Evolutionary conservation across 2,888 invertebrate species (phyloP), one percentile per base, ranked within the genome.

Genomic region (Leucophora obtusa): DNA sequence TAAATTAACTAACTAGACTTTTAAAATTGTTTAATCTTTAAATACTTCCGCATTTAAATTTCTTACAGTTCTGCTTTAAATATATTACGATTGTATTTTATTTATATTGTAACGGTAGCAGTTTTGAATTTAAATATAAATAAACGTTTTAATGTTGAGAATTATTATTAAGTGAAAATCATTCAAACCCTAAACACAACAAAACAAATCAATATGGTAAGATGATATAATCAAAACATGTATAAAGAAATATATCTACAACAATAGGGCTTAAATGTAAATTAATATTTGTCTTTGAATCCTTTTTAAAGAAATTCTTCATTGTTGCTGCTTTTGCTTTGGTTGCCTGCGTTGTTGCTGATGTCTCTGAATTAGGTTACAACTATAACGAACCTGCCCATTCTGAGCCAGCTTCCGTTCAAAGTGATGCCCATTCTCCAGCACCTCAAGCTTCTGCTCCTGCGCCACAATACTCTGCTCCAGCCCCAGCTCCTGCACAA

Each of bases 321-420:
- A 58, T 68, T 69, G 43, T 79, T 63, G 63, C 69, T n/a, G n/a
- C n/a, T 56, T 9, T 81, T 51, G 62, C 69, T 24, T 63, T 82
- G 35, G 43, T 71, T 53, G 76, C 71, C 8, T 50, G 73, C 53
- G 83, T 65, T 56, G 68, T 47, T 18, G 83, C 77, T 63, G 77
- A 79, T 65, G 83, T 79, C 4, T 77, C 82, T 9, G 72, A 82
- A 60, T 59, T 77, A 65, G 82, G 83, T 18, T 83, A 83, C 59
- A 66, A 78, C 35, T 83, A 83, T 38, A 74, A 69, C 33, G 71
- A 74, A 66, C 69, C 77, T 9, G 63, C 74, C 8, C 60, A 9
- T 6, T 14, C 60, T 21, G 66, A 54, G 8, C n/a, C 65, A 21
- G 63, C 24, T 14, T n/a, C n/a, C n/a, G n/a, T n/a, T n/a, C 76